Evolutionary conservation across 2,888 invertebrate species (phyloP).

Genomic region (Magallana nippona): DNA sequence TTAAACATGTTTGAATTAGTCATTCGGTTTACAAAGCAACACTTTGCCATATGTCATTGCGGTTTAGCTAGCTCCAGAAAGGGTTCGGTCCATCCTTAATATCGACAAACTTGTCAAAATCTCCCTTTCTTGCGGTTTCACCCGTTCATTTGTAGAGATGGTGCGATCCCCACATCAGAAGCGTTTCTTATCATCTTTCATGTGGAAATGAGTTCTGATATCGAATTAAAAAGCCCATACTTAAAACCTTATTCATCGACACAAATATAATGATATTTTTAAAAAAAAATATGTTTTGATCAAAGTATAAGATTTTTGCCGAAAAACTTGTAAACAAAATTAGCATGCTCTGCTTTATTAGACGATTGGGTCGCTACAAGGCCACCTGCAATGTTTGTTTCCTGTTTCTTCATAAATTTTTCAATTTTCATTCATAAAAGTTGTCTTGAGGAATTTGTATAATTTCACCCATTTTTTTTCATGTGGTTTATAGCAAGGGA

Average conservation of each 20-base stretch:
- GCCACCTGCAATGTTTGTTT: conserved; percentile 29
- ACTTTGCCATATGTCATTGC: conserved; percentile 33
- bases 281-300: conserved; percentile 12
- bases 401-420: neutral
- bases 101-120: conserved; percentile 10
- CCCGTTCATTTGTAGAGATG: conserved; percentile 1
- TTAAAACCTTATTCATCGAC: neutral
- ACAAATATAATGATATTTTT: neutral
- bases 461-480: conserved; percentile 22
- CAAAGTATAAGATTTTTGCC: neutral
- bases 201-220: neutral
- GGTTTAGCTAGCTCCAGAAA: neutral
- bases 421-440: conserved; percentile 12
- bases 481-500: conserved; percentile 6
- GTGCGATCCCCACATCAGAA: conserved; percentile 3
- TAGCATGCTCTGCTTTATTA: conserved; percentile 6
- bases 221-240: neutral
- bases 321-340: conserved; percentile 16
- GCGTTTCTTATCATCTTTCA: neutral
- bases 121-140: conserved; percentile 24
- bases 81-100: neutral
- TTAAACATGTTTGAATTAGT: conserved; percentile 22
- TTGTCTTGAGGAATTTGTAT: conserved; percentile 14
- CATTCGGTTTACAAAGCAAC: conserved; percentile 2
- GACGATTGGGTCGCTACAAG: neutral